A percentile compares a stretch with the other conserved stretches of the same genome.
Conservation (phyloP, 2,797 vertebrate species). For the Gambelia wislizenii region DNA sequence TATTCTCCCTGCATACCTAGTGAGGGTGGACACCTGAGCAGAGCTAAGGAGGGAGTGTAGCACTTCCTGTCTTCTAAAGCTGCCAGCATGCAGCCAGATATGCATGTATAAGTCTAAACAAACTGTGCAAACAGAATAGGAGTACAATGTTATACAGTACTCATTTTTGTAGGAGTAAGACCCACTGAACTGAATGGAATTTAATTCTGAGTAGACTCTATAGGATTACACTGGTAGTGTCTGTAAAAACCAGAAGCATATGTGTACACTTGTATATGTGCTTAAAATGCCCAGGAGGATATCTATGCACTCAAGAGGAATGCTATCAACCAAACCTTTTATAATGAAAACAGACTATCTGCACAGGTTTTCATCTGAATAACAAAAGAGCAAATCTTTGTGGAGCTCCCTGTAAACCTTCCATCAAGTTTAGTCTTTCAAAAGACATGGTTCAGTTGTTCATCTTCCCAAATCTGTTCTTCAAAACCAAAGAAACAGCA, state of each 20-base stretch:
- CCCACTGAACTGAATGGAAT: too few relatives aligned
- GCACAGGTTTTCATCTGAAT: slow-evolving; percentile 18
- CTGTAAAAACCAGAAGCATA: neutral
- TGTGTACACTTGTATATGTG: neutral
- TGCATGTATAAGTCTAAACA: neutral
- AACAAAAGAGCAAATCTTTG: neutral
- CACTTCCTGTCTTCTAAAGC: too few relatives aligned
- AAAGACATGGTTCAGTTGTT: slow-evolving; percentile 28
- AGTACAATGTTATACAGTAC: neutral
- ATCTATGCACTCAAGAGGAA: slow-evolving; percentile 16
- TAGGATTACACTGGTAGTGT: neutral
- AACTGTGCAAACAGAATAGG: neutral
- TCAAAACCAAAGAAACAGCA: slow-evolving; percentile 40
- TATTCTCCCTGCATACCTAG: neutral
- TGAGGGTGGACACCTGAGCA: neutral
- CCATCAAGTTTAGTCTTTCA: neutral
- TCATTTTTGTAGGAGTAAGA: too few relatives aligned
- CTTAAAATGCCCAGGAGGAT: neutral
- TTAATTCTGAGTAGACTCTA: neutral
- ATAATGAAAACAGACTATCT: neutral
- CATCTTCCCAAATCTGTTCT: rapidly evolving
- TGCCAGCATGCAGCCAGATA: too few relatives aligned
- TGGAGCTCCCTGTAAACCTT: neutral
- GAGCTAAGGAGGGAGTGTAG: neutral
- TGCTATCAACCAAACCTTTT: slow-evolving; percentile 28